Percentiles rank a stretch among this genome's conserved stretches.
Conservation (phyloP, 2,888 invertebrate genomes). For the Ptycholaimellus sp. region DNA sequence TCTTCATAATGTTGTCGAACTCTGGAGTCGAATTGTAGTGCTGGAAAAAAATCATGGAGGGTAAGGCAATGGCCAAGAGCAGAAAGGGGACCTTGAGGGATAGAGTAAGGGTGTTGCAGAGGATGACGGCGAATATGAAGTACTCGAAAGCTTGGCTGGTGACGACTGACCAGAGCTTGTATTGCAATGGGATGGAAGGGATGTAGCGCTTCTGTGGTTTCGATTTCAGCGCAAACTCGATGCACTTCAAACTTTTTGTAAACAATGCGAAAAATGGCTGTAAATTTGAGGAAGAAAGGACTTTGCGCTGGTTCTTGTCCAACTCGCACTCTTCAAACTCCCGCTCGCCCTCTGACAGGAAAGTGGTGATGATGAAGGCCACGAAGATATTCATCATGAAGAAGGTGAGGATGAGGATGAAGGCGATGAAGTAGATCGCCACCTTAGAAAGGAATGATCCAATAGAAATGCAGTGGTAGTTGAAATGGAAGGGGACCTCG, state of each 20-base stretch:
- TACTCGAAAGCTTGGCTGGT: background rate
- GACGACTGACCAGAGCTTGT: constrained; percentile 1
- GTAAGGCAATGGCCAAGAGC: no score
- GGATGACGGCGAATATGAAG: background rate
- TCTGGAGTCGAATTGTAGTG: no score
- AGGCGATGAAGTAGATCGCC: constrained; percentile 88
- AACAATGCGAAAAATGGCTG: no score
- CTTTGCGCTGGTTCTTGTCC: constrained; percentile 48
- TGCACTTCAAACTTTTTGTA: no score
- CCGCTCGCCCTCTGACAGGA: constrained; percentile 93
- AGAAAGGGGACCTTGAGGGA: background rate
- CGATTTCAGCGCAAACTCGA: background rate
- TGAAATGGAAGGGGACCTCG: no score
- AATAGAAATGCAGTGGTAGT: no score
- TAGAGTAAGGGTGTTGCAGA: background rate
- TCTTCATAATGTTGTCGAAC: background rate
- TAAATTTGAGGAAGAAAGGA: no score
- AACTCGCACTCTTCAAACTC: constrained; percentile 93
- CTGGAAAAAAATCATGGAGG: no score
- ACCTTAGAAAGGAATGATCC: no score
- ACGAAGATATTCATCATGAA: constrained; percentile 99
- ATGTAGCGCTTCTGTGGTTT: background rate
- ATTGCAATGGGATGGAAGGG: background rate
- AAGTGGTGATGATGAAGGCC: constrained; percentile 97
- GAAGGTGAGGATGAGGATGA: constrained; percentile 96